A percentile compares a stretch with the other conserved stretches of the same genome.
Conservation (phyloP, 2,888 invertebrate species). For the Lucinisca nassula region DNA sequence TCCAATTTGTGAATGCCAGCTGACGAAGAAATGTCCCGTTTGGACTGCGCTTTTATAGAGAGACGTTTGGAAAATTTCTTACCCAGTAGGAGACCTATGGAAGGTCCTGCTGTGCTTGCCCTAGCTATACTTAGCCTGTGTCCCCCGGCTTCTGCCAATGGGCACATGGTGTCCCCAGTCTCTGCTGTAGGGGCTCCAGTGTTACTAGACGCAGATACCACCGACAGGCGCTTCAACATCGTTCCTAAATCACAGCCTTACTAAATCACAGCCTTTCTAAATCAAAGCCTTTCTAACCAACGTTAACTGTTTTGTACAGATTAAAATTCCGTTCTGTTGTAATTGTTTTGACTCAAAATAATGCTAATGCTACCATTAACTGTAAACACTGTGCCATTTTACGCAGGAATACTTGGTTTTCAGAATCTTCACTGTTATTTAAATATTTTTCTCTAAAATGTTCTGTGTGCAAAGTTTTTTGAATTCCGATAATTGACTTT, state of each 20-base stretch:
- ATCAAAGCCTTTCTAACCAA: too few species aligned
- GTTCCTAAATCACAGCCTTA: neutral
- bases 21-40: conserved; percentile 48
- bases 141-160: neutral
- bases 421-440: too few species aligned
- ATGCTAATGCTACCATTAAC: too few species aligned
- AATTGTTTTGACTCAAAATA: too few species aligned
- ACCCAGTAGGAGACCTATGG: conserved; percentile 75
- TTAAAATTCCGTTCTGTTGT: too few species aligned
- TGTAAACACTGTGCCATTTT: too few species aligned
- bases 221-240: neutral
- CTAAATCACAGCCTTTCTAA: too few species aligned
- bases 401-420: too few species aligned
- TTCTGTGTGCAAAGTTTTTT: too few species aligned
- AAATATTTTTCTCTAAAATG: too few species aligned
- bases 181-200: neutral
- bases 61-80: conserved; percentile 77
- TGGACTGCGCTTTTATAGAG: conserved; percentile 55
- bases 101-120: conserved; percentile 50
- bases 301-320: too few species aligned
- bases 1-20: conserved; percentile 67
- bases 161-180: neutral
- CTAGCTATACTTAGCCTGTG: neutral
- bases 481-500: too few species aligned
- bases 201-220: neutral